phyloP scores from a whole-genome alignment of 2,888 invertebrate species.

The Papilio gigon region DNA sequence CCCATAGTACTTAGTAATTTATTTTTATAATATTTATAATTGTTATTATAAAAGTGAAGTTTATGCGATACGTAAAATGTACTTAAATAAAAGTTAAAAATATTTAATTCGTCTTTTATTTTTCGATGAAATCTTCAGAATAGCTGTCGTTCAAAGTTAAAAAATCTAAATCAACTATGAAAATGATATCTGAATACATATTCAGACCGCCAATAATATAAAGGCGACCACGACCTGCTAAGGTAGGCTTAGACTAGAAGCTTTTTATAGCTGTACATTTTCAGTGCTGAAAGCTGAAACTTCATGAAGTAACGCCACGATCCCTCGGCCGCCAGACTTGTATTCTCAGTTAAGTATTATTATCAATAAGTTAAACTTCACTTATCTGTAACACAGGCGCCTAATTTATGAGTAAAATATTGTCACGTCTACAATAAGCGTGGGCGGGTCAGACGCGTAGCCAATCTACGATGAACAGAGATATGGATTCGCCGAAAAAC shows the following conservation, averaged over 20 bases:
- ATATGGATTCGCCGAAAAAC: not conserved
- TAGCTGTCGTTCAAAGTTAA: not conserved
- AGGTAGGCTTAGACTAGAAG: not conserved
- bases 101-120: not conserved
- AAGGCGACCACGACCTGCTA: not conserved
- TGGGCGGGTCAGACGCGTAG: not conserved
- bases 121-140: not conserved
- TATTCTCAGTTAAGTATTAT: not conserved
- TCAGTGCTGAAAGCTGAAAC: not conserved
- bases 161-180: not conserved
- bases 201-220: not conserved
- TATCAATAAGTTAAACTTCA: not conserved
- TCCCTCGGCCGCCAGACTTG: not conserved
- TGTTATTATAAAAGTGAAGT: not conserved
- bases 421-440: too few species aligned
- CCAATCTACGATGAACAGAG: not conserved
- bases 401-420: too few species aligned
- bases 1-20: not conserved
- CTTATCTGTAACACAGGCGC: not conserved
- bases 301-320: not conserved
- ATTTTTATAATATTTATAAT: not conserved
- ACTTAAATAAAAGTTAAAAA: not conserved
- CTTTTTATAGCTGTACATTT: too few species aligned
- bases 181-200: too few species aligned
- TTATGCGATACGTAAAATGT: not conserved